Conservation (phyloP, 2,113 vertebrate species). For the Chloroceryle aenea region DNA sequence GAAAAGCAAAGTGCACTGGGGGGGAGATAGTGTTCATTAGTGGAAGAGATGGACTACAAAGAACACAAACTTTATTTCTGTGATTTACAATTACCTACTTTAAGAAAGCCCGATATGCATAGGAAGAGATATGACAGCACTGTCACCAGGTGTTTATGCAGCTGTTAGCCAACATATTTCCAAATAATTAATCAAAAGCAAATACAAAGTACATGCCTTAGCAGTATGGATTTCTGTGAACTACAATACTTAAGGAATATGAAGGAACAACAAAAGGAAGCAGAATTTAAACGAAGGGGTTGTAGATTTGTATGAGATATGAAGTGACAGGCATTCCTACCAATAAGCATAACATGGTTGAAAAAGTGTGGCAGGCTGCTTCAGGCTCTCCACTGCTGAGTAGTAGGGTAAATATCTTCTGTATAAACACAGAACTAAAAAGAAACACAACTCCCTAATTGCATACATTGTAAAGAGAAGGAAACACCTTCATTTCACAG, state of each 20-base stretch:
- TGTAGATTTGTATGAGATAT: slow-evolving; percentile 14
- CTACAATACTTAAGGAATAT: neutral
- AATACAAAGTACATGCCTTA: neutral
- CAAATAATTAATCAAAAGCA: neutral
- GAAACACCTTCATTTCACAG: neutral
- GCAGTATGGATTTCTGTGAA: neutral
- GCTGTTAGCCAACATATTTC: neutral
- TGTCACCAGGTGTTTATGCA: neutral
- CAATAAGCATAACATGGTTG: neutral
- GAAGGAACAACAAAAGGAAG: neutral
- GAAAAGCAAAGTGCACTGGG: neutral
- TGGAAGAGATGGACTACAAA: neutral
- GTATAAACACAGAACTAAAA: neutral
- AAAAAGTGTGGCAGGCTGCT: slow-evolving; percentile 26
- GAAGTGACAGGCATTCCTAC: slow-evolving; percentile 43
- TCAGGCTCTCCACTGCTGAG: neutral
- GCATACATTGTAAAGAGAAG: neutral
- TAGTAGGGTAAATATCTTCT: neutral
- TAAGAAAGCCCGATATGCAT: neutral
- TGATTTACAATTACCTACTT: neutral
- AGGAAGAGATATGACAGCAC: neutral
- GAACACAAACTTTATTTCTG: neutral
- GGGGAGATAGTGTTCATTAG: neutral
- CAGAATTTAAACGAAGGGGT: slow-evolving; percentile 5
- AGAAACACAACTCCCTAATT: neutral